Base-by-base conservation (phyloP, 2,888 invertebrate genomes). In the Leucoma salicis region DNA sequence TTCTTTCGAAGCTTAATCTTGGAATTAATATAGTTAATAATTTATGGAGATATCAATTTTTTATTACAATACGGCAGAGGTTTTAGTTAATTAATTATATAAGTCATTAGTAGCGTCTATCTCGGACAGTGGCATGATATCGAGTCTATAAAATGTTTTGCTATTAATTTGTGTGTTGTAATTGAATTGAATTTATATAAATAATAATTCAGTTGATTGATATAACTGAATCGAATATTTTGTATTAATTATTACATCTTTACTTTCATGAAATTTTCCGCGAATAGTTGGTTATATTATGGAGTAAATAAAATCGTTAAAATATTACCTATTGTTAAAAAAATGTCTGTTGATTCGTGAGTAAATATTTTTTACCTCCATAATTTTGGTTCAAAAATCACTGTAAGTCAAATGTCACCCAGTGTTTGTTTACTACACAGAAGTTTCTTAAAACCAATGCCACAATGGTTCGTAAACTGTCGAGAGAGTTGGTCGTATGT, bases 381-480 rank as follows among this genome's bases (percentile, higher is more conserved):
- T 43, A 43, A 43, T 18, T 43, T 38, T 12, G 12, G 24, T 34
- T 35, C 29, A 34, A 21, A 37, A 31, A 18, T 43, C 34, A 18
- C 16, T 11, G 8, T 25, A 14, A 31, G 50, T 53, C 43, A 40
- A 46, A 53, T 54, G 40, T 58, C 53, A 46, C 42, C 40, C 57
- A 53, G 31, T 46, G 54, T 74, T 76, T 81, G 78, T 83, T 80
- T 82, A n/a, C n/a, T n/a, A 69, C 78, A 75, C 76, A 80, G 76
- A 57, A 80, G 79, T 79, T 79, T 79, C 68, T 66, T 63, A 63
- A 70, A 76, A 70, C 63, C 63, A 57, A 55, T 48, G 42, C 42
- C 65, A 84, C 84, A 86, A 85, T 85, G 70, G 74, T 77, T 68
- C 78, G 76, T 85, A 84, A 85, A 85, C 84, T 68, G 68, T 50